Conservation (phyloP, 2,797 vertebrate species). For the Danio choprae region DNA sequence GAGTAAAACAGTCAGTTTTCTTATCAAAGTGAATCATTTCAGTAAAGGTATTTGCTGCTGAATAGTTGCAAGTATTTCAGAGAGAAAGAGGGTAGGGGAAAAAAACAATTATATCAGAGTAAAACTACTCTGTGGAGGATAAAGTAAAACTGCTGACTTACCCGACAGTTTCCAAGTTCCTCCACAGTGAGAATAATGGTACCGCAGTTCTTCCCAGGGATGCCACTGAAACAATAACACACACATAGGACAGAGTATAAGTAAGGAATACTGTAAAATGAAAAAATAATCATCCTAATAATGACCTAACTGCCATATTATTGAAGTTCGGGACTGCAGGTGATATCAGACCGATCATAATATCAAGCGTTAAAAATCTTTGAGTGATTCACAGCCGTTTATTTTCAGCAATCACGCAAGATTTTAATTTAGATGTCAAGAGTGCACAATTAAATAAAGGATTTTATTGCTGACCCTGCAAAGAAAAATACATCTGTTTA, state of each 20-base stretch:
- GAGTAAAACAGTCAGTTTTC: slow-evolving; percentile 10
- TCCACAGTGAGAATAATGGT: slow-evolving; percentile 90
- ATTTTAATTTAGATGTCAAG: slow-evolving; percentile 1
- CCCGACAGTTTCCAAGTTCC: slow-evolving; percentile 93
- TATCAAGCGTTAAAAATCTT: background rate
- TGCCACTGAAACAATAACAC: slow-evolving; percentile 80
- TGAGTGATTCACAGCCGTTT: slow-evolving; percentile 5
- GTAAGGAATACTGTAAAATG: background rate
- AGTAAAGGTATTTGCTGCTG: slow-evolving; percentile 45
- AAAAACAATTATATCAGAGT: slow-evolving; percentile 4
- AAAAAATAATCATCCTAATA: background rate
- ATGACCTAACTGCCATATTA: background rate
- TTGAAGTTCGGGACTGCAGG: background rate
- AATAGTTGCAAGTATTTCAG: slow-evolving; percentile 55
- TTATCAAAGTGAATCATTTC: slow-evolving; percentile 28
- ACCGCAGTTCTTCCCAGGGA: slow-evolving; percentile 92
- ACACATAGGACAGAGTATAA: background rate
- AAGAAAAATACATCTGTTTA: slow-evolving; percentile 9
- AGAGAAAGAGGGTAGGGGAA: background rate
- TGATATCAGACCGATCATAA: background rate
- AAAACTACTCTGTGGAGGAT: slow-evolving; percentile 23
- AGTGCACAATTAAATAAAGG: background rate
- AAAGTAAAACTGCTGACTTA: slow-evolving; percentile 74
- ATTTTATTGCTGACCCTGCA: background rate
- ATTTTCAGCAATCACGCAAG: slow-evolving; percentile 13